phyloP scores from a whole-genome alignment of 1,140 invertebrate species.

The Belonocnema kinseyi region DNA sequence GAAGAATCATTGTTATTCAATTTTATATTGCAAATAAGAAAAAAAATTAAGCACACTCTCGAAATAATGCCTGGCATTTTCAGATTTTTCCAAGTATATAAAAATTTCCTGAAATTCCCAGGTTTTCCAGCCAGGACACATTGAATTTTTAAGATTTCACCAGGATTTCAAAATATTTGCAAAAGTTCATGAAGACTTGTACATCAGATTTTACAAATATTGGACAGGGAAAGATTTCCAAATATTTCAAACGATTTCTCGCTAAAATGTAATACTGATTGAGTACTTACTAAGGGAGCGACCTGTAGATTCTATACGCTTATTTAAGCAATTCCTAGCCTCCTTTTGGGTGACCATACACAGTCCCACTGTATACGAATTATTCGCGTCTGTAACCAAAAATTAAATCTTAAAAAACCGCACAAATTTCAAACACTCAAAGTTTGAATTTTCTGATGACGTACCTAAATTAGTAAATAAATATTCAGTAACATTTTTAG shows the following conservation, averaged over 20 bases:
- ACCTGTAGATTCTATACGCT: conserved; percentile 58
- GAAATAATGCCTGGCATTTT: too few relatives aligned
- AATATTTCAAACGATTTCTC: too few relatives aligned
- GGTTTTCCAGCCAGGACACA: too few relatives aligned
- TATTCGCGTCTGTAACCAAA: conserved; percentile 61
- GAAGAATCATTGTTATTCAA: too few relatives aligned
- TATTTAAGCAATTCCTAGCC: conserved; percentile 59
- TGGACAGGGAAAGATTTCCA: too few relatives aligned
- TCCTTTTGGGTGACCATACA: conserved; percentile 62
- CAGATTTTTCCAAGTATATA: too few relatives aligned
- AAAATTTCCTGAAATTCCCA: too few relatives aligned
- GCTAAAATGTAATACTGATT: conserved; percentile 1
- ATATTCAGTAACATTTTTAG: conserved; percentile 71
- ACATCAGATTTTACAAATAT: too few relatives aligned
- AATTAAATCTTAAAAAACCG: conserved; percentile 28
- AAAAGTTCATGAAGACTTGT: neutral
- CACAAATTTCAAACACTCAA: neutral
- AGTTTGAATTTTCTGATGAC: conserved; percentile 36
- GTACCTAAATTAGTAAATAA: conserved; percentile 73
- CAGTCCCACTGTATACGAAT: conserved; percentile 72
- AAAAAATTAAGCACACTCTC: too few relatives aligned
- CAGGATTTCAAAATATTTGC: neutral
- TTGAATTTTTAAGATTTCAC: too few relatives aligned
- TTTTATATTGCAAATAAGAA: too few relatives aligned
- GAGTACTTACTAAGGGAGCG: conserved; percentile 45